Evolutionary conservation across 2,113 vertebrate species (phyloP).

Genomic region (Strigops habroptila): DNA sequence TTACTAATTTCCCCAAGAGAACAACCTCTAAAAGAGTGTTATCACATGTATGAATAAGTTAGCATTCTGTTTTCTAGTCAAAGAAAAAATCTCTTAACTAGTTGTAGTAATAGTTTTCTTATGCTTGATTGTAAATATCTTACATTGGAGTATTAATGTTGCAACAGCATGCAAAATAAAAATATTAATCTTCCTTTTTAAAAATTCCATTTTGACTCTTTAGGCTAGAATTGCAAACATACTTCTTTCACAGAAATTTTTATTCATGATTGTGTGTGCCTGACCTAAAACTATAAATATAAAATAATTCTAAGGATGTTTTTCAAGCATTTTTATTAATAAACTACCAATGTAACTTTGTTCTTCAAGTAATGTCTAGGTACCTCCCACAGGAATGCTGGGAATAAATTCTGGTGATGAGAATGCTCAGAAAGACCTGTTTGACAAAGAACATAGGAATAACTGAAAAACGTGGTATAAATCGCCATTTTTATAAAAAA

Average conservation of each 20-base stretch:
- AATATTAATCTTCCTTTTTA: neutral
- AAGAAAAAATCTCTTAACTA: neutral
- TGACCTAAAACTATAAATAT: neutral
- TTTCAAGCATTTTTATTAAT: neutral
- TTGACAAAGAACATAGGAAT: neutral
- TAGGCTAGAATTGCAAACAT: neutral
- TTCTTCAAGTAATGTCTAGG: neutral
- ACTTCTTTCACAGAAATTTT: neutral
- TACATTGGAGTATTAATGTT: neutral
- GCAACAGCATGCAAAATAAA: neutral
- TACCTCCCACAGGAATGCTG: neutral
- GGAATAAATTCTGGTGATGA: neutral
- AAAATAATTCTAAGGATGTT: neutral
- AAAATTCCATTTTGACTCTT: neutral
- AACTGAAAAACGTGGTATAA: neutral
- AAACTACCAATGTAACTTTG: neutral
- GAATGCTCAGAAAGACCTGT: neutral
- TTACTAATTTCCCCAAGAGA: neutral
- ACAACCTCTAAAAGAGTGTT: neutral
- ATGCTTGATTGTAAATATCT: neutral
- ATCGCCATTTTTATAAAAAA: neutral
- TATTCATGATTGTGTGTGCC: neutral
- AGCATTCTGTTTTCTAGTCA: neutral
- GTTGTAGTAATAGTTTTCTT: neutral
- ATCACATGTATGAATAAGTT: neutral